Conservation (phyloP, 2,797 vertebrate genomes). For the Cheirogaleus major region DNA sequence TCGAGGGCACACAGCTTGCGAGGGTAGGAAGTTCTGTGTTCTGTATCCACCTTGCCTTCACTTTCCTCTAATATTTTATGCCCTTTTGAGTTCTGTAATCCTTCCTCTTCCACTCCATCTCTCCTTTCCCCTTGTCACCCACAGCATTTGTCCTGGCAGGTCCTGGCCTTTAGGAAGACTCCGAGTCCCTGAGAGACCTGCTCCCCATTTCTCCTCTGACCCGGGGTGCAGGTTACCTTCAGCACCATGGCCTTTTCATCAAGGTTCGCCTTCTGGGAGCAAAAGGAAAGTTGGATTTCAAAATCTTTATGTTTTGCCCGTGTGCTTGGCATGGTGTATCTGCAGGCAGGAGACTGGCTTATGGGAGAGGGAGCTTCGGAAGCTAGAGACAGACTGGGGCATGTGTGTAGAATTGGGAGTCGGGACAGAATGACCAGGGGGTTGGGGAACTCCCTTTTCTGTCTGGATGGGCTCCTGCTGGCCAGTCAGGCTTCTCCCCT, state of each 20-base stretch:
- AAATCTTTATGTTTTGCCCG: constrained; percentile 29
- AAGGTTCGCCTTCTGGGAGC: constrained; percentile 99
- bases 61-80: not conserved
- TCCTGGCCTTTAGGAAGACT: constrained; percentile 64
- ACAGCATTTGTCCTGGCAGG: not conserved
- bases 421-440: not conserved
- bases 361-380: not conserved
- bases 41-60: not conserved
- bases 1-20: not conserved
- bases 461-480: not conserved
- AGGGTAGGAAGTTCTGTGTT: not conserved
- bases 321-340: constrained; percentile 61
- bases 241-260: constrained; percentile 97
- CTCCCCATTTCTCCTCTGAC: constrained; percentile 73
- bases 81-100: not conserved
- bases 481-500: constrained; percentile 22
- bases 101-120: not conserved
- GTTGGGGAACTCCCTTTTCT: not conserved
- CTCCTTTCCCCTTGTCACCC: constrained; percentile 31
- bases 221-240: constrained; percentile 80
- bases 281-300: constrained; percentile 95
- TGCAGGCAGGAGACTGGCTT: constrained; percentile 28
- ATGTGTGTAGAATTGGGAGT: not conserved
- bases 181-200: not conserved
- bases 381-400: not conserved